Base-by-base conservation (phyloP, 2,797 vertebrate species). In the Orestias chungarensis region DNA sequence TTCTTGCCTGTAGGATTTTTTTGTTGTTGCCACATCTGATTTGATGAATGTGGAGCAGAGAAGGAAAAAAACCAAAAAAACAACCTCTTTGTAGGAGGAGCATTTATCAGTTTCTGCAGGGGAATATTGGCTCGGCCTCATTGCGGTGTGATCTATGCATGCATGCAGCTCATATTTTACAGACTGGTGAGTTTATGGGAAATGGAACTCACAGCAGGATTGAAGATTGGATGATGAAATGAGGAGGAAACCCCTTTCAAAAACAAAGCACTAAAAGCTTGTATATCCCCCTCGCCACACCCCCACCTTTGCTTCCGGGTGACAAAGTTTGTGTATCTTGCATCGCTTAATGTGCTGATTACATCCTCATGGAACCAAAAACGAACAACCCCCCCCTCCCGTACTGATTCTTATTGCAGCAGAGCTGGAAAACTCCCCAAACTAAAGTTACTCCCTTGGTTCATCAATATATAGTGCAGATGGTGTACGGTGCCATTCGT, bases 161-260 rank as follows among this genome's bases (percentile, higher is more conserved):
- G 76, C 70, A 71, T 49, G 64, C 54, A 9, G 70, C 54, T 71
- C 73, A 64, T 66, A 68, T 76, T 84, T 85, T 72, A 78, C 74
- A 77, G 72, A 78, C 71, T 77, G 82, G 61, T 23, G 72, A 59
- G 76, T 71, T 64, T 76, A 84, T 3, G 44, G 76, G 47, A 52
- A 77, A 74, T 70, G 68, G 1, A 17, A 71, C 75, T 78, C 82
- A 9, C 79, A 81, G 79, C 74, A 43, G 84, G 89, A 78, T 44
- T 76, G 80, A 71, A 86, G 83, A 82, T 67, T 57, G 78, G 83
- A 87, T 92, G 90, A 92, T 91, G 88, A 90, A 91, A 93, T 69
- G 17, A 38, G 72, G 74, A 78, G 82, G 84, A 91, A 92, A 91
- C 76, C 43, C 54, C 69, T 33, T 49, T 42, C 17, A 75, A 54